Evolutionary conservation across 2,888 invertebrate species (phyloP).

Genomic region (Tetragonisca angustula): DNA sequence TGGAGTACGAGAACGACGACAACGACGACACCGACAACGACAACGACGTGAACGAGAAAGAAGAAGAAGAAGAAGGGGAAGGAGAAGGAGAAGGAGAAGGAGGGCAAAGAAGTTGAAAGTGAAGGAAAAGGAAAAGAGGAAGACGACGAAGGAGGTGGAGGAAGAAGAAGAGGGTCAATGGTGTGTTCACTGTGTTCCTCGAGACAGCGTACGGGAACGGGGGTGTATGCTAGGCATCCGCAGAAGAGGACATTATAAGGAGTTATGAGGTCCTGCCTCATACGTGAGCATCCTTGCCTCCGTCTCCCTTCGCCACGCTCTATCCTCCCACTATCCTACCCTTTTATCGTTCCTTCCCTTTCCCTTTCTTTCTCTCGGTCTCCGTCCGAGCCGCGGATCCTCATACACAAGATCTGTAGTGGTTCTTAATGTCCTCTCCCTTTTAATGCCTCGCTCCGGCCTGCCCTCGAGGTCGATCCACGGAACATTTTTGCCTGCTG

Average conservation of each 20-base stretch:
- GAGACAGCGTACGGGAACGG: constrained; percentile 78
- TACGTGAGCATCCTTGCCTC: constrained; percentile 81
- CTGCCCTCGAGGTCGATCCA: constrained; percentile 82
- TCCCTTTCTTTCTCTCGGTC: constrained; percentile 61
- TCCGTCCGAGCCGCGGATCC: constrained; percentile 72
- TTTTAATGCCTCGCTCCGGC: constrained; percentile 80
- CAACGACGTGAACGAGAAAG: constrained; percentile 52
- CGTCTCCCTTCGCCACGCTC: constrained; percentile 66
- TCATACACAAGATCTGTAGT: constrained; percentile 82
- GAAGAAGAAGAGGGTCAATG: constrained; percentile 62
- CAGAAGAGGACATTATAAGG: constrained; percentile 84
- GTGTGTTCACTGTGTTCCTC: constrained; percentile 75
- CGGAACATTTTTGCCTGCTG: constrained; percentile 80
- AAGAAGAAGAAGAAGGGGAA: constrained; percentile 43
- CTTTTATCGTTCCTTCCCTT: constrained; percentile 67
- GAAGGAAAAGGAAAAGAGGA: constrained; percentile 17
- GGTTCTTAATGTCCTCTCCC: constrained; percentile 83
- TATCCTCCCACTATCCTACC: constrained; percentile 64
- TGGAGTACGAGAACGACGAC: constrained; percentile 59
- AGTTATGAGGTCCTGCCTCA: constrained; percentile 83
- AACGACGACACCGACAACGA: constrained; percentile 45
- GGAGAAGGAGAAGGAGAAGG: background rate
- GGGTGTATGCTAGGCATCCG: constrained; percentile 83
- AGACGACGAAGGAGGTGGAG: constrained; percentile 36
- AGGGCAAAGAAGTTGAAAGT: constrained; percentile 16